Evolutionary conservation across 2,113 vertebrate genomes (phyloP), one percentile per base, ranked within the genome.

Genomic region (Peromyscus leucopus): DNA sequence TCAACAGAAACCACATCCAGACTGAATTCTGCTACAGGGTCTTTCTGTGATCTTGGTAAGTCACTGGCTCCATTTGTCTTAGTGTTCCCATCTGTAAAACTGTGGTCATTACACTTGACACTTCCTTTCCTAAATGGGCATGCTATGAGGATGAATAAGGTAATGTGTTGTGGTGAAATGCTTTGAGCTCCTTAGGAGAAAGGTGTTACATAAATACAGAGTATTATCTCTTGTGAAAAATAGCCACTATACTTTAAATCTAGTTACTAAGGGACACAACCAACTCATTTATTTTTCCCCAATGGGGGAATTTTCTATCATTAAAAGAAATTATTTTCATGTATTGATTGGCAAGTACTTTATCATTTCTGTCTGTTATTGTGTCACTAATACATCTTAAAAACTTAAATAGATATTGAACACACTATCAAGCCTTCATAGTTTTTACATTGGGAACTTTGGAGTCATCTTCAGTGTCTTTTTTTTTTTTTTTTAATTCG

Each of bases 61-160:
- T 96, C 83, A 33, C 46, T 84, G 48, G 75, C 75, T 95, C 71
- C 91, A 97, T 95, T 97, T 94, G 93, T 98, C 97, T 98, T 96
- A 76, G 93, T 97, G 95, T 97, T 95, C 91, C 79, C 95, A 69
- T 96, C 96, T 97, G 90, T 97, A 96, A 97, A 94, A 94, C 3
- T 95, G 93, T 94, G 93, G 86, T 93, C 96, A 97, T 98, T 97
- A 95, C 51, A 93, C 36, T 94, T 97, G 97, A 96, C 96, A 97
- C 94, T 96, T 97, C 79, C 89, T 97, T 96, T 95, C 95, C 95
- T 97, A 97, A 98, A 97, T 96, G 94, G 95, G 63, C 84, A 93
- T 96, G 96, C 96, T 97, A 96, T 83, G 94, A 97, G 97, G 94
- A 97, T 97, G 96, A 98, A 97, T 97, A 97, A 97, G 95, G 90